Evolutionary conservation across 1,140 invertebrate species (phyloP), one percentile per base, ranked within the genome.

Genomic region (Wiebesia pumilae): DNA sequence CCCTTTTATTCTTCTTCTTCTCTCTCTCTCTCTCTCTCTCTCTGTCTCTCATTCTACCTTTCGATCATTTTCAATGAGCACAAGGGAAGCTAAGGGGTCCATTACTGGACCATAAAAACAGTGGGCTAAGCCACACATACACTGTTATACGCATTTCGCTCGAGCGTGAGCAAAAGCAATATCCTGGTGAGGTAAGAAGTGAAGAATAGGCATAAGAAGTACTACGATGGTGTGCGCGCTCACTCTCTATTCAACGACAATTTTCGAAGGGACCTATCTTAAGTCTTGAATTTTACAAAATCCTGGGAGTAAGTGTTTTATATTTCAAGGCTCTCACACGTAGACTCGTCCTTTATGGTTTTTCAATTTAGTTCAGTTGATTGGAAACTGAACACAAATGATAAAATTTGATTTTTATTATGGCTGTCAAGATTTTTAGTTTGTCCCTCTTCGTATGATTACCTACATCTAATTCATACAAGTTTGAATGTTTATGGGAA

Each of bases 31-130:
- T 47, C 10, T 54, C 77, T 19, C 65, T 75, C 43, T 71, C 40
- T 4, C 14, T 69, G 27, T 85, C 79, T 86, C 81, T 89, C 88
- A 87, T 85, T 88, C 88, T 81, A 88, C 83, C 90, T 90, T 80
- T 38, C 87, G 88, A 77, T 71, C 77, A 80, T 33, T 75, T 40
- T 43, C 38, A 75, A 75, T 85, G 85, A 83, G 43, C 27, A 14
- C 30, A 88, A 85, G 85, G 87, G 89, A 91, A 85, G 89, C 90
- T 90, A 92, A 93, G 92, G 90, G 91, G 92, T 89, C 91, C 91
- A 93, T 93, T 93, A 93, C 89, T 86, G 83, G 88, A 86, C 88
- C 92, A 91, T 93, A 93, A 93, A 93, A 93, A 89, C 86, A 67
- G 85, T 89, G 85, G 89, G 85, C 89, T 90, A 91, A 89, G 90